Base-by-base conservation (phyloP, 1,140 invertebrate species). In the Bombyx mori region DNA sequence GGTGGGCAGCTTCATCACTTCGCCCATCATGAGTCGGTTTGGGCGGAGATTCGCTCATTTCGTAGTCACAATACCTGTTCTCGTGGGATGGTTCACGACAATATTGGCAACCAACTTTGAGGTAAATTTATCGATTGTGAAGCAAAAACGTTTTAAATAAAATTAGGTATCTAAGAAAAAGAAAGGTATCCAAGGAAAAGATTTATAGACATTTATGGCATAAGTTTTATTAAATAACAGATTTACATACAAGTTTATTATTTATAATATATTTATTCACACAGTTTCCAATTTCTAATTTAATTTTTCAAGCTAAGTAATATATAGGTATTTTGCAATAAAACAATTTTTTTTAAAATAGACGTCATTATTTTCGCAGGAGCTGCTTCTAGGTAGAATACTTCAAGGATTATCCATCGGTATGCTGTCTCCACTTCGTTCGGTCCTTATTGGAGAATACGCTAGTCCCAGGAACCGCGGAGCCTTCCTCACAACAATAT, bases 401-500 rank as follows among this genome's bases (percentile, higher is more conserved):
- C 59, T 81, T 1, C 71, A 77, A 26, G 82, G 82, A 0, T 12
- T 81, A 18, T 71, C 78, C 8, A 63, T 67, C 0, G 82, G 82
- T 5, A 71, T 82, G 53, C 58, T 79, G 8, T 57, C 53, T 6
- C 77, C 73, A 8, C 63, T 82, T 2, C 69, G 77, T 9, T 80
- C 80, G 1, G 69, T 74, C n/a, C 69, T 83, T 6, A 64, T 85
- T 7, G 80, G 75, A 9, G 82, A 85, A 52, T 83, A 77, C 62
- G 82, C 83, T 3, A 82, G 87, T 26, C 90, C 90, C 0, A 76
- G 71, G 58, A 77, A 90, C 56, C 72, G 91, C 46, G 89, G 90
- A 7, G 73, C 89, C 9, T 80, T 92, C 6, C 73, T 92, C n/a
- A 88, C 88, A 3, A 69, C 76, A 0, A 67, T 90, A 3, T 79